phyloP scores from a whole-genome alignment of 2,888 invertebrate species.

The Brachyptera risi region DNA sequence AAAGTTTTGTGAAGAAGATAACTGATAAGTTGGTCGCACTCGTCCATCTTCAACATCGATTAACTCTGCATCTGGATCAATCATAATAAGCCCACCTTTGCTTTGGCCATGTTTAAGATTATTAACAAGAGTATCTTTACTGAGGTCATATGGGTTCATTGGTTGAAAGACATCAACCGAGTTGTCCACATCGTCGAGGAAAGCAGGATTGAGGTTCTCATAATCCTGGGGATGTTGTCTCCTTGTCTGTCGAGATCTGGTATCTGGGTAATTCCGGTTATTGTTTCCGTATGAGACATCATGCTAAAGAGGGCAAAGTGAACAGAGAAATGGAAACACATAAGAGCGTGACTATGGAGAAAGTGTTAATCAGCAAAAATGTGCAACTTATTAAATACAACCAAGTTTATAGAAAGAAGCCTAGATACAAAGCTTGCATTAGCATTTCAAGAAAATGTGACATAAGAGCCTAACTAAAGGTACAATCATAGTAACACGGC shows the following conservation, averaged over 20 bases:
- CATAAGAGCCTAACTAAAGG: too few relatives aligned
- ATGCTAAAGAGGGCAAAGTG: slow-evolving; percentile 1
- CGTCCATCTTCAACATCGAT: slow-evolving; percentile 11
- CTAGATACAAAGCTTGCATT: too few relatives aligned
- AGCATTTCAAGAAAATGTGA: too few relatives aligned
- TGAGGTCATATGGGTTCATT: slow-evolving; percentile 5
- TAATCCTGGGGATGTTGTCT: not conserved
- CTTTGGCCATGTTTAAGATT: slow-evolving; percentile 11
- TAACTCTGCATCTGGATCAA: slow-evolving; percentile 23
- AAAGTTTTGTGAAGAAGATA: not conserved
- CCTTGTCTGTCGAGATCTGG: not conserved
- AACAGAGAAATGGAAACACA: slow-evolving; percentile 23
- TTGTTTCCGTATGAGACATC: not conserved
- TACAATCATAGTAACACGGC: too few relatives aligned
- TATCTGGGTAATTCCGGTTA: not conserved
- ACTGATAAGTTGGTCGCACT: not conserved
- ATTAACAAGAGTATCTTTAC: slow-evolving; percentile 19
- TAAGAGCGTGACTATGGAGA: slow-evolving; percentile 10
- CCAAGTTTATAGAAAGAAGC: too few relatives aligned
- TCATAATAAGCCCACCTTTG: slow-evolving; percentile 24
- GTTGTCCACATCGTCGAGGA: slow-evolving; percentile 13
- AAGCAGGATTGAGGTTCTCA: not conserved
- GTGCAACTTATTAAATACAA: too few relatives aligned
- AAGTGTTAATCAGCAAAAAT: not conserved
- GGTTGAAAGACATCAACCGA: slow-evolving; percentile 15